Conservation (phyloP, 1,140 invertebrate species). For the Ridgeia piscesae region DNA sequence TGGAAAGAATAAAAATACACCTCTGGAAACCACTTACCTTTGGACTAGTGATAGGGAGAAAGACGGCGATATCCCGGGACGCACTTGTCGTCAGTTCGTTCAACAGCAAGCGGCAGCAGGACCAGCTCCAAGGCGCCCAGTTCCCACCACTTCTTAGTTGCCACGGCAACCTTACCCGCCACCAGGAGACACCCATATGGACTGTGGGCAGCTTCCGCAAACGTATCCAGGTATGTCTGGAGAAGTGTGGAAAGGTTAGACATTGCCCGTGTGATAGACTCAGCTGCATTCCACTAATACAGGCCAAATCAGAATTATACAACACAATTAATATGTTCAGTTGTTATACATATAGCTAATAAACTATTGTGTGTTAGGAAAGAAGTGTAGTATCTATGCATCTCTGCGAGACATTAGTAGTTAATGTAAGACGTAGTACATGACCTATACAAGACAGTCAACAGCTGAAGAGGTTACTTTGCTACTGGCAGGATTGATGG, state of each 20-base stretch:
- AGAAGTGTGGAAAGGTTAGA: conserved; percentile 60
- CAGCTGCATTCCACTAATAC: no score
- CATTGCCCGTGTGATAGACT: no score
- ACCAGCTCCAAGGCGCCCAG: conserved; percentile 73
- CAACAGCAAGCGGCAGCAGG: conserved; percentile 70
- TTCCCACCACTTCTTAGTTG: conserved; percentile 77
- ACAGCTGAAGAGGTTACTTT: no score
- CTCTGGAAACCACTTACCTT: conserved; percentile 56
- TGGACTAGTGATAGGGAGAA: conserved; percentile 76
- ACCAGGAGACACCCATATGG: conserved; percentile 77
- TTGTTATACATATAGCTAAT: no score
- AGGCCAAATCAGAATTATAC: no score
- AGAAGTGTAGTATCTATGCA: no score
- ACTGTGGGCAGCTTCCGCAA: conserved; percentile 74
- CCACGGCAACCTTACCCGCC: conserved; percentile 73
- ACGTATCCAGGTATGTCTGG: conserved; percentile 75
- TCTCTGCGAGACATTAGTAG: no score
- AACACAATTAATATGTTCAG: no score
- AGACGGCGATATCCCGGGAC: conserved; percentile 76
- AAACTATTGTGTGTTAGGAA: no score
- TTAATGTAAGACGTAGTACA: no score
- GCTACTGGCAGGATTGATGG: no score
- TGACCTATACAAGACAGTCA: no score
- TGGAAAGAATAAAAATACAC: not conserved
- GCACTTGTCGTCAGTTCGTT: conserved; percentile 67